Percentiles rank a stretch among this genome's conserved stretches.
Evolutionary conservation across 1,140 invertebrate genomes (phyloP).

Genomic region (Stenopsyche tienmushanensis): DNA sequence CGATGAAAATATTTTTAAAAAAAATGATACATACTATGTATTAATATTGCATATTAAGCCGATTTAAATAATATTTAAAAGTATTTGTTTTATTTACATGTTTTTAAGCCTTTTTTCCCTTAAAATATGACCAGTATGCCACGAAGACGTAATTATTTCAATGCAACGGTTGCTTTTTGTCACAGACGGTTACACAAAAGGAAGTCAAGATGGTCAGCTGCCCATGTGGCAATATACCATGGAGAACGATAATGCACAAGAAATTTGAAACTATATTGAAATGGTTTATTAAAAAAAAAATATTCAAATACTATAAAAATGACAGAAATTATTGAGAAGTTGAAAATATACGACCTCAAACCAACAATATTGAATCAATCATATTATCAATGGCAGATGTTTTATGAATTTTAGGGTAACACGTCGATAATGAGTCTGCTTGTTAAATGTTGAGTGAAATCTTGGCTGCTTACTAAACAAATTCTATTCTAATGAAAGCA

Average conservation of each 20-base stretch:
- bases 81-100: too few relatives aligned
- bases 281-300: not conserved
- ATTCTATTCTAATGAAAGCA: not conserved
- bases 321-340: not conserved
- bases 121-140: constrained; percentile 22
- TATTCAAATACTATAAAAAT: not conserved
- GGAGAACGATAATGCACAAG: not conserved
- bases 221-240: constrained; percentile 7
- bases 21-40: too few relatives aligned
- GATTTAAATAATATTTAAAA: too few relatives aligned
- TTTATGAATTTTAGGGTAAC: not conserved
- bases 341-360: not conserved
- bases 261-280: not conserved
- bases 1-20: too few relatives aligned
- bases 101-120: too few relatives aligned
- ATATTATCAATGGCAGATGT: constrained; percentile 14
- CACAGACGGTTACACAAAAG: constrained; percentile 24
- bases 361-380: constrained; percentile 1
- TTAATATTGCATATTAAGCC: too few relatives aligned
- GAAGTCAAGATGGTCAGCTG: constrained; percentile 16
- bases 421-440: not conserved
- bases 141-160: constrained; percentile 1
- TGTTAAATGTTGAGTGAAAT: not conserved
- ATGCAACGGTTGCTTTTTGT: constrained; percentile 10
- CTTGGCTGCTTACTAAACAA: not conserved